Percentiles rank a stretch among this genome's conserved stretches.
These are phyloP conservation scores for Halcyon senegalensis DNA, from an alignment of 2,113 vertebrate genomes.

Conservation along the genomic window DNA sequence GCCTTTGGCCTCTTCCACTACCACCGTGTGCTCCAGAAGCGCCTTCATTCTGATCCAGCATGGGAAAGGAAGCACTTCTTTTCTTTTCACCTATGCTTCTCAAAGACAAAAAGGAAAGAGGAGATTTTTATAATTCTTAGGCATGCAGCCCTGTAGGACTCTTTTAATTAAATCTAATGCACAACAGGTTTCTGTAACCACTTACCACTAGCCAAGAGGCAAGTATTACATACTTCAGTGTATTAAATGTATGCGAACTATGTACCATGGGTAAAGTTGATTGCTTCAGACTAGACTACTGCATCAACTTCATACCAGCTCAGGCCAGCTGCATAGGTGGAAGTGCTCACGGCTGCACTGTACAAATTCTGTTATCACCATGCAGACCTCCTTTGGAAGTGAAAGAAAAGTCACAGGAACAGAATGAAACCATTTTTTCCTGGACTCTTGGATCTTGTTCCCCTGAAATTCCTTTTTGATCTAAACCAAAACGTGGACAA, in stretches of 20 bases:
- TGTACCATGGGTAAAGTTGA: background rate
- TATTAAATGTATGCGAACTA: background rate
- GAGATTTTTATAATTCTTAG: background rate
- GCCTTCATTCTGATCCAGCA: fast-evolving
- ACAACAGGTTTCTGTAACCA: background rate
- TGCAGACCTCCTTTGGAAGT: background rate
- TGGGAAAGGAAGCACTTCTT: background rate
- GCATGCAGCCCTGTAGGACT: background rate
- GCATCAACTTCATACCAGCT: background rate
- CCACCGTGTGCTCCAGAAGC: fast-evolving
- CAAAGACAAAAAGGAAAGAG: background rate
- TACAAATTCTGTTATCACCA: background rate
- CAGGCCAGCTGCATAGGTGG: background rate
- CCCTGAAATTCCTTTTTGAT: background rate
- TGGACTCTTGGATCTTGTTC: background rate
- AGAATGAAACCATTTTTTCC: fast-evolving
- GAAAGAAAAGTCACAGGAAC: background rate
- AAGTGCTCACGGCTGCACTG: background rate
- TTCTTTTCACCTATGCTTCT: background rate
- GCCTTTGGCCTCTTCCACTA: background rate
- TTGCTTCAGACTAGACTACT: background rate
- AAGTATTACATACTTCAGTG: background rate
- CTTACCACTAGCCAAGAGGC: background rate
- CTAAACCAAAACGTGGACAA: background rate
- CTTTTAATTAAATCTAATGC: background rate